Evolutionary conservation across 2,113 vertebrate genomes (phyloP).

Genomic region (Odobenus rosmarus): DNA sequence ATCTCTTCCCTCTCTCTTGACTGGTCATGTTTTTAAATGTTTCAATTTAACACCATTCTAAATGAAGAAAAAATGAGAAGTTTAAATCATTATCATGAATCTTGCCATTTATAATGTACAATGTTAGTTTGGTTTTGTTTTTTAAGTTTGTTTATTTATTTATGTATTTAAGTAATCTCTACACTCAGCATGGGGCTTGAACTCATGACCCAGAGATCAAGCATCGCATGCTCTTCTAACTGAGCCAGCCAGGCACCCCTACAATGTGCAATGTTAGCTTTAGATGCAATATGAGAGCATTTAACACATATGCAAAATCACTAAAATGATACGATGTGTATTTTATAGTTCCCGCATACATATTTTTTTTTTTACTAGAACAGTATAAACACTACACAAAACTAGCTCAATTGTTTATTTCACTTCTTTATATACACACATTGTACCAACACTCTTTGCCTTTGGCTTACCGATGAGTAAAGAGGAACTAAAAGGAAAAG

Average conservation of each 20-base stretch:
- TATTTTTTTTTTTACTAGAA: not conserved
- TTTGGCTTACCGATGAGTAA: not conserved
- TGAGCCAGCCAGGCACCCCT: not conserved
- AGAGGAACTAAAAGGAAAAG: not conserved
- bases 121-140: not conserved
- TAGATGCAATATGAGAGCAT: not conserved
- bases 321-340: not conserved
- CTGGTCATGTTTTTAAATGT: not conserved
- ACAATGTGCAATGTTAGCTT: not conserved
- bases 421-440: not conserved
- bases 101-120: not conserved
- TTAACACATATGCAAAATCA: not conserved
- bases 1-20: not conserved
- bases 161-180: not conserved
- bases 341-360: not conserved
- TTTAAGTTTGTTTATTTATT: not conserved
- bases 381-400: not conserved
- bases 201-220: not conserved
- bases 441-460: not conserved
- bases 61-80: slow-evolving; percentile 11
- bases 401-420: not conserved
- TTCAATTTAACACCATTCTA: not conserved
- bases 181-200: not conserved
- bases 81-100: not conserved
- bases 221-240: not conserved